Conservation (phyloP, 2,797 vertebrate genomes). For the Pithecia hirsuta region DNA sequence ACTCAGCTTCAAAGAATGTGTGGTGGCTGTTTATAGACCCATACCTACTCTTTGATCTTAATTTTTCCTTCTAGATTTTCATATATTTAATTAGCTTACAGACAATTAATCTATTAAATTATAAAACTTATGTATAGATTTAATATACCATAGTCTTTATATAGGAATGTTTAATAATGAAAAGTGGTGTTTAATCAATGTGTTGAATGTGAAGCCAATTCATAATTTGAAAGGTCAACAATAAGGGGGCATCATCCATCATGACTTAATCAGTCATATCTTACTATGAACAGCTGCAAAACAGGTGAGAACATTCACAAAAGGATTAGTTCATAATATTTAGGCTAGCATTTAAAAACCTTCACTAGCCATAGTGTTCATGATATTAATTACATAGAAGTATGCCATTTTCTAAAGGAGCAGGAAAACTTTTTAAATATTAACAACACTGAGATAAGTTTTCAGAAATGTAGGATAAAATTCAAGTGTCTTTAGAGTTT, state of each 20-base stretch:
- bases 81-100: neutral
- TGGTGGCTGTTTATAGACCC: neutral
- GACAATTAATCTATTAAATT: neutral
- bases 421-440: neutral
- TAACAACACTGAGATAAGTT: neutral
- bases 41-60: neutral
- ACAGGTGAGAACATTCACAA: neutral
- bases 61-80: neutral
- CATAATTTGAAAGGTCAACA: constrained; percentile 16
- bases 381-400: neutral
- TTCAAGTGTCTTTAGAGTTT: neutral
- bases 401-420: neutral
- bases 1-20: neutral
- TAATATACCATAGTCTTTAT: neutral
- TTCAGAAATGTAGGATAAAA: constrained; percentile 23
- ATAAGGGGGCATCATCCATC: neutral
- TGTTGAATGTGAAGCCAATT: neutral
- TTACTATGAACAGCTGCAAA: neutral
- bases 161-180: constrained; percentile 1
- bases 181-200: neutral
- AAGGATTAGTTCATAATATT: neutral
- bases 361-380: neutral
- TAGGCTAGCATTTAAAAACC: neutral
- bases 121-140: neutral
- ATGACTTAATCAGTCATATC: neutral